phyloP scores from a whole-genome alignment of 2,113 vertebrate genomes.

The Pachycephala philippinensis region DNA sequence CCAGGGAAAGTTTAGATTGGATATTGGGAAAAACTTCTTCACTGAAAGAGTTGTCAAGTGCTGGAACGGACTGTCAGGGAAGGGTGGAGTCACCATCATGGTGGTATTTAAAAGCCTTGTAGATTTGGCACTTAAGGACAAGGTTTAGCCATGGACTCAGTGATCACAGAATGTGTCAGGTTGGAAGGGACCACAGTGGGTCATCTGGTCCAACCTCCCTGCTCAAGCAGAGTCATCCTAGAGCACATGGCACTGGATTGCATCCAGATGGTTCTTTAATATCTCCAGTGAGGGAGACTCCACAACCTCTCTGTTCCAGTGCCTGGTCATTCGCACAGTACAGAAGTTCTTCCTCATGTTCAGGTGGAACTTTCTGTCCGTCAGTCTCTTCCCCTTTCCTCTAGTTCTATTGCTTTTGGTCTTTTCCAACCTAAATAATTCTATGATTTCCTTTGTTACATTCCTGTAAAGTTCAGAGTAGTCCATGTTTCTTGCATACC shows the following conservation, averaged over 20 bases:
- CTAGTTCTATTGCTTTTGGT: not conserved
- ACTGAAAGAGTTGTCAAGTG: not conserved
- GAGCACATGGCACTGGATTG: not conserved
- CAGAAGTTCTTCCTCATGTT: not conserved
- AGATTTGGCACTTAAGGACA: not conserved
- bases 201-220: not conserved
- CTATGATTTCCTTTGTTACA: not conserved
- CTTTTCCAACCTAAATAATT: not conserved
- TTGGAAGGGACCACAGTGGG: not conserved
- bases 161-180: not conserved
- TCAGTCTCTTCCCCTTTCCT: not conserved
- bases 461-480: not conserved
- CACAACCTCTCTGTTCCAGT: not conserved
- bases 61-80: not conserved
- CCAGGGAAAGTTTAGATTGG: not conserved
- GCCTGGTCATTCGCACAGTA: not conserved
- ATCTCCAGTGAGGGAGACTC: not conserved
- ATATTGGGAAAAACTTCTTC: not conserved
- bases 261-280: not conserved
- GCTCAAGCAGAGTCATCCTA: not conserved
- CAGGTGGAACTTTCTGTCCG: not conserved
- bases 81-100: not conserved
- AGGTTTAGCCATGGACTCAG: accelerated
- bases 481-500: not conserved
- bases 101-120: not conserved